Percentiles rank a stretch among this genome's conserved stretches.
Conservation (phyloP, 2,797 vertebrate species). For the Odontamblyopus rebecca region DNA sequence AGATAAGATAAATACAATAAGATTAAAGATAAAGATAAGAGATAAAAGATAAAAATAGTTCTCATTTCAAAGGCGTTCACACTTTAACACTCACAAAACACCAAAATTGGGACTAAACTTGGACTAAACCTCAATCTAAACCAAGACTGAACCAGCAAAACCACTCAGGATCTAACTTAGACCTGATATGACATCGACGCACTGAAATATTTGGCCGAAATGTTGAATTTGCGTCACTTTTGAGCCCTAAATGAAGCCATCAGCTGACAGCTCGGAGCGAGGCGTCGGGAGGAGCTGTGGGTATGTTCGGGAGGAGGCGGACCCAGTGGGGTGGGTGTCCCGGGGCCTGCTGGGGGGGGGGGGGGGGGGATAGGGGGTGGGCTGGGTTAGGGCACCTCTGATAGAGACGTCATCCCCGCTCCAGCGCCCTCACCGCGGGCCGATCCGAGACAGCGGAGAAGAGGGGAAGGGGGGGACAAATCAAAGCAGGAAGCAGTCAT, state of each 20-base stretch:
- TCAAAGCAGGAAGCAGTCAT: slow-evolving; percentile 88
- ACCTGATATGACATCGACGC: slow-evolving; percentile 15
- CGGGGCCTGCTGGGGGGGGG: slow-evolving; percentile 64
- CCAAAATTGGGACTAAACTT: not conserved
- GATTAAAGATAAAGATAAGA: too few species aligned
- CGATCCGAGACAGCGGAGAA: slow-evolving; percentile 80
- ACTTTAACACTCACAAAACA: too few species aligned
- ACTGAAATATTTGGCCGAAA: slow-evolving; percentile 1
- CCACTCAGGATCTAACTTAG: not conserved
- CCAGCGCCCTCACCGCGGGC: slow-evolving; percentile 89
- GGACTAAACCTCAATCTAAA: not conserved
- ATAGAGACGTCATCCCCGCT: slow-evolving; percentile 95
- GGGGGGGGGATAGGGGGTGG: slow-evolving; percentile 17
- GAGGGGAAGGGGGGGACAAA: slow-evolving; percentile 81
- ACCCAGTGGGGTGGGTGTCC: slow-evolving; percentile 45
- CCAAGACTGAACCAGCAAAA: not conserved
- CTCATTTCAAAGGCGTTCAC: too few species aligned
- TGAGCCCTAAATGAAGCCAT: slow-evolving; percentile 90
- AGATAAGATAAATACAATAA: too few species aligned
- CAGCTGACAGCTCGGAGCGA: slow-evolving; percentile 91
- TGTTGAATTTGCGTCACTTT: slow-evolving; percentile 37
- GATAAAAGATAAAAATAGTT: too few species aligned
- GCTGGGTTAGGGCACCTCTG: slow-evolving; percentile 82
- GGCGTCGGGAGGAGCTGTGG: slow-evolving; percentile 57
- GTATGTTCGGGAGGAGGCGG: slow-evolving; percentile 62